A percentile compares a stretch with the other conserved stretches of the same genome.
Conservation (phyloP, 2,113 vertebrate species). For the Megaceryle maxima region DNA sequence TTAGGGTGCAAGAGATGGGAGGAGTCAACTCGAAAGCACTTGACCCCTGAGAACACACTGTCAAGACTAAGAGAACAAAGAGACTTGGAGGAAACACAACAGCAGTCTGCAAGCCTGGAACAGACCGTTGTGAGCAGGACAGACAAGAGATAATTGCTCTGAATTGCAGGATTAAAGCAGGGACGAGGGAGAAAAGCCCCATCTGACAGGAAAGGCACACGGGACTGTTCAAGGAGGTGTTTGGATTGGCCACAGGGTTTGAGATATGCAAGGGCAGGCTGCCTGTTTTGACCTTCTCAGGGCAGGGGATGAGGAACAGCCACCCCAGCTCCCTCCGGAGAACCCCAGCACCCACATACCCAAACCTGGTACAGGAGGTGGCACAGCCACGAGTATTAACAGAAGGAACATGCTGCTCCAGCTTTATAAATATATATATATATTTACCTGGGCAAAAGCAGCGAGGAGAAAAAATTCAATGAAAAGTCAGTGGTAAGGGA, state of each 20-base stretch:
- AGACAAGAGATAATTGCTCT: neutral
- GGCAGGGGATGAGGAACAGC: neutral
- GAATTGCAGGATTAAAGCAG: neutral
- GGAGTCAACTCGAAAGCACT: neutral
- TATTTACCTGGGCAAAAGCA: neutral
- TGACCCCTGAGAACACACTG: neutral
- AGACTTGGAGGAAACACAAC: neutral
- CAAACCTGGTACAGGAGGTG: neutral
- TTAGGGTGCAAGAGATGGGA: neutral
- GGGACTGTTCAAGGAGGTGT: neutral
- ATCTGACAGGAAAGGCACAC: neutral
- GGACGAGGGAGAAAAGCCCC: neutral
- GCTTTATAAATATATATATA: neutral
- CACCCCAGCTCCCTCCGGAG: rapidly evolving
- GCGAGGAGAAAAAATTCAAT: neutral
- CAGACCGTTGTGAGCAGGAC: neutral
- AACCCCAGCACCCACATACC: neutral
- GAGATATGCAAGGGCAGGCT: neutral
- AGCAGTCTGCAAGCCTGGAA: neutral
- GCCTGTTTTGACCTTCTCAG: neutral
- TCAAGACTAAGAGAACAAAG: neutral
- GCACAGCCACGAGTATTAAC: neutral
- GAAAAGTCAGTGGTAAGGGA: neutral
- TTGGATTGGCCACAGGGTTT: neutral
- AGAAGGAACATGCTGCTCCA: neutral